phyloP scores from a whole-genome alignment of 2,888 invertebrate genomes.

The Hyposoter didymator region DNA sequence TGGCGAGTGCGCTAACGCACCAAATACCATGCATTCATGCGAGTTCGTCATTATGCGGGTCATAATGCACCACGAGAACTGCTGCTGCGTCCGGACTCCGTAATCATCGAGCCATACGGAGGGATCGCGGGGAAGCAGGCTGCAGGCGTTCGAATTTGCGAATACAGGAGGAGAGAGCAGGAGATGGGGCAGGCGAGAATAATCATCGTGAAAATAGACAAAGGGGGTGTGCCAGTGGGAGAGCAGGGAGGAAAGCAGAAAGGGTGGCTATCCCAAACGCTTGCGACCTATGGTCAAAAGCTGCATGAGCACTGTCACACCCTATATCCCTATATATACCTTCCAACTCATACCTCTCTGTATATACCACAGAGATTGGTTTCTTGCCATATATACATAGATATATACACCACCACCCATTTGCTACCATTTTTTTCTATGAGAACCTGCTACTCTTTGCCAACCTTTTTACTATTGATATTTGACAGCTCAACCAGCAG shows the following conservation, averaged over 20 bases:
- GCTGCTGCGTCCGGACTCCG: slow-evolving; percentile 74
- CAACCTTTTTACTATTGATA: background rate
- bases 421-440: background rate
- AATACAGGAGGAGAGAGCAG: slow-evolving; percentile 29
- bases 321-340: background rate
- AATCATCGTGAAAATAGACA: slow-evolving; percentile 16
- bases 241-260: slow-evolving; percentile 15
- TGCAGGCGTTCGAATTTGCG: slow-evolving; percentile 67
- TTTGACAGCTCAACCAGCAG: background rate
- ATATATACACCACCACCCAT: background rate
- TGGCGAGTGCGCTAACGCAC: slow-evolving; percentile 72
- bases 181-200: slow-evolving; percentile 19
- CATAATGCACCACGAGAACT: slow-evolving; percentile 73
- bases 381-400: background rate
- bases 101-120: slow-evolving; percentile 75
- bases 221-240: background rate
- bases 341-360: background rate
- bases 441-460: background rate
- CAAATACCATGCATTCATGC: slow-evolving; percentile 78
- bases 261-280: slow-evolving; percentile 37
- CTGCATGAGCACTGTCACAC: slow-evolving; percentile 20
- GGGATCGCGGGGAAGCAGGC: slow-evolving; percentile 68
- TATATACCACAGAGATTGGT: background rate
- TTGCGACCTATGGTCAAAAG: slow-evolving; percentile 42
- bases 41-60: slow-evolving; percentile 77